Evolutionary conservation across 2,888 invertebrate species (phyloP).

Genomic region (Bugulina stolonifera): DNA sequence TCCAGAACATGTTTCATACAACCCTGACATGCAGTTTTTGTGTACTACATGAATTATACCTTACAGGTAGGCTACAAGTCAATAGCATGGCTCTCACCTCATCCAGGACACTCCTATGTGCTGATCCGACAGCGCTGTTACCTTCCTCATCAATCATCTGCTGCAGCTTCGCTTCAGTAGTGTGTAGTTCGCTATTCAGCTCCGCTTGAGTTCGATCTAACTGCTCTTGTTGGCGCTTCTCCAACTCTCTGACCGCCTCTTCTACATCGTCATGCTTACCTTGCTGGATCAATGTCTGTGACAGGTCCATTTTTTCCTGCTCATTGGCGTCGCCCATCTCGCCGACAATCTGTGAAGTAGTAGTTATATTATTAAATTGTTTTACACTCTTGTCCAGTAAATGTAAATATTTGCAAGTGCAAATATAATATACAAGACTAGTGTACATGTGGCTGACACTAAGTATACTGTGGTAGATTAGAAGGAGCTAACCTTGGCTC

Average conservation of each 20-base stretch:
- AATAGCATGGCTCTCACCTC: conserved; percentile 30
- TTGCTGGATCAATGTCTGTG: conserved; percentile 40
- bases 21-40: too few species aligned
- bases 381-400: too few species aligned
- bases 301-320: conserved; percentile 41
- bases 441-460: too few species aligned
- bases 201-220: conserved; percentile 39
- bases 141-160: conserved; percentile 39
- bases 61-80: too few species aligned
- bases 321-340: conserved; percentile 41
- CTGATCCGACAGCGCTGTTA: conserved; percentile 32
- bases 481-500: conserved; percentile 31
- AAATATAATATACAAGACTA: too few species aligned
- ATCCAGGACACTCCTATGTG: conserved; percentile 34
- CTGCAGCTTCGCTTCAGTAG: conserved; percentile 34
- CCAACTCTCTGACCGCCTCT: conserved; percentile 36
- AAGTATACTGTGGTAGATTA: too few species aligned
- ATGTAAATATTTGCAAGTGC: too few species aligned
- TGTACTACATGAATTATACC: too few species aligned
- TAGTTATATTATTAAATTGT: too few species aligned
- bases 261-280: conserved; percentile 43
- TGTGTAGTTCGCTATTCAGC: conserved; percentile 41
- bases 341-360: conserved; percentile 31
- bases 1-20: too few species aligned
- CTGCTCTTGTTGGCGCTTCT: conserved; percentile 38